A percentile compares a stretch with the other conserved stretches of the same genome.
Conservation (phyloP, 92 coral and sea anemone genomes). For the Phenganax marumi region DNA sequence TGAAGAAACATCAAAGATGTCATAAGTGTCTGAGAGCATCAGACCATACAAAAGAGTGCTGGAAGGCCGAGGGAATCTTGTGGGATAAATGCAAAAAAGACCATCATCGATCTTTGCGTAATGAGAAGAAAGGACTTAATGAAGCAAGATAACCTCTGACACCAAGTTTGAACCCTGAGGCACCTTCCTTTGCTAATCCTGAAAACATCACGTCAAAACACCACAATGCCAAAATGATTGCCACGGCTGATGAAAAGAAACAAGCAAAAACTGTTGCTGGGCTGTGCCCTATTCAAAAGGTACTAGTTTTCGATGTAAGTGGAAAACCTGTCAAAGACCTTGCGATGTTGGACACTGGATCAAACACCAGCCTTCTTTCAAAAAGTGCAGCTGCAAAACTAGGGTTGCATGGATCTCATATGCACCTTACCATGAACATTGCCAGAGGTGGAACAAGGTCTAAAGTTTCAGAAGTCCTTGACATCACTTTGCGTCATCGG, state of each 20-base stretch:
- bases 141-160: no score
- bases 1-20: no score
- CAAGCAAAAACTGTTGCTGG: constrained; percentile 33
- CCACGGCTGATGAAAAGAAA: background rate
- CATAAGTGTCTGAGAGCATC: no score
- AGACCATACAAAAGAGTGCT: no score
- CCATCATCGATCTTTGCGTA: no score
- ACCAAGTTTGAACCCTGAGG: no score
- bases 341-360: constrained; percentile 64
- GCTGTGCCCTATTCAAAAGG: constrained; percentile 66
- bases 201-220: background rate
- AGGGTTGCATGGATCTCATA: constrained; percentile 53
- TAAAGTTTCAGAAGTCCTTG: constrained; percentile 53
- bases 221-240: background rate
- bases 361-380: constrained; percentile 59
- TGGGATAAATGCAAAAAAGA: no score
- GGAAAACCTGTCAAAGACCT: constrained; percentile 56
- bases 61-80: no score
- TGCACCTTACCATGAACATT: constrained; percentile 64
- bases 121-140: no score
- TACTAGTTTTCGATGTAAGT: constrained; percentile 39
- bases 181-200: background rate
- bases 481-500: constrained; percentile 55
- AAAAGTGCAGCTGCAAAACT: constrained; percentile 54
- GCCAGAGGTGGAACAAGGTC: constrained; percentile 62